phyloP scores from a whole-genome alignment of 2,797 vertebrate genomes.

The Galago senegalensis region DNA sequence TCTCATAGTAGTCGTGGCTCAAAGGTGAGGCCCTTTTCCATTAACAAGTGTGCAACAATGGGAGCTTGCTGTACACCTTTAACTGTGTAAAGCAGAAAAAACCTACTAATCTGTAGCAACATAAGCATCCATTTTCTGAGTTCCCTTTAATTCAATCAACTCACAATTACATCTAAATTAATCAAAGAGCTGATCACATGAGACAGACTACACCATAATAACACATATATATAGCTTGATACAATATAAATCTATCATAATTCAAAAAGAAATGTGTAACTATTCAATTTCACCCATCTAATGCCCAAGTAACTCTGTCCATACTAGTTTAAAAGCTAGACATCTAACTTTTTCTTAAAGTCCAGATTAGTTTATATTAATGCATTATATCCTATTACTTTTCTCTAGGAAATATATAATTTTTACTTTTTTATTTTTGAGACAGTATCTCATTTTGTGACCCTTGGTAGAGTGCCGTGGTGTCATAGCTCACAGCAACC shows the following conservation, averaged over 20 bases:
- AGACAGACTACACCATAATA: not conserved
- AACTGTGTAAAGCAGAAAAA: not conserved
- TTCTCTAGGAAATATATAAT: conserved; percentile 12
- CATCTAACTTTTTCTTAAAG: not conserved
- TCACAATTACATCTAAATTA: not conserved
- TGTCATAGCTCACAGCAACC: too few species aligned
- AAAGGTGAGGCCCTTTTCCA: not conserved
- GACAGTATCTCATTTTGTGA: too few species aligned
- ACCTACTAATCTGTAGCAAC: not conserved
- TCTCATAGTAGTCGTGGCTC: not conserved
- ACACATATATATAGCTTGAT: not conserved
- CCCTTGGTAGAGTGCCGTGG: too few species aligned
- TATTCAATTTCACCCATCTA: not conserved
- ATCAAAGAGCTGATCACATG: not conserved
- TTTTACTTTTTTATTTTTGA: too few species aligned
- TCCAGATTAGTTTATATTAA: not conserved
- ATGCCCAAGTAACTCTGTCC: not conserved
- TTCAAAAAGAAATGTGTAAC: not conserved
- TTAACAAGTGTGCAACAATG: not conserved
- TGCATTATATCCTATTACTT: not conserved
- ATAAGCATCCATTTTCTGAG: not conserved
- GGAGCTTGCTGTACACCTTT: not conserved
- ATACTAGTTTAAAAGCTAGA: not conserved
- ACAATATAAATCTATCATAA: not conserved
- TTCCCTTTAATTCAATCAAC: not conserved